phyloP scores from a whole-genome alignment of 1,140 invertebrate genomes.

The Spodoptera frugiperda region DNA sequence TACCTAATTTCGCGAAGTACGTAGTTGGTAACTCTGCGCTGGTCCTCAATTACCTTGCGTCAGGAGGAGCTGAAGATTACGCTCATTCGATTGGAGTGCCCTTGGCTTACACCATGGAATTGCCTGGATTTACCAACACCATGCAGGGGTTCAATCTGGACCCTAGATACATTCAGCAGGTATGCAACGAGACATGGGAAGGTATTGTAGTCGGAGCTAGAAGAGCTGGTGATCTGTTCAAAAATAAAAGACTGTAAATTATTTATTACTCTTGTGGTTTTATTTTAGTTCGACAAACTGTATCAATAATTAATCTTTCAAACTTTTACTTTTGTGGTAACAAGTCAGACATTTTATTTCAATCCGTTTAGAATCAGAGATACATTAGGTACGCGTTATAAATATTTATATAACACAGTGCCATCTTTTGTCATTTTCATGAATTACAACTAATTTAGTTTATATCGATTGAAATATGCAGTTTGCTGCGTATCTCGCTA shows the following conservation, averaged over 20 bases:
- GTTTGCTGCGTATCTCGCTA: no score
- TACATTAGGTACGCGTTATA: no score
- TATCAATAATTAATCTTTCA: no score
- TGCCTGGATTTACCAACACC: slow-evolving; percentile 54
- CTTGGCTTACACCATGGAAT: slow-evolving; percentile 61
- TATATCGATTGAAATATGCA: no score
- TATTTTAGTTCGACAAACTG: no score
- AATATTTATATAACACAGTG: no score
- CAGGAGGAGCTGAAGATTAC: slow-evolving; percentile 90
- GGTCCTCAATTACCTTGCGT: slow-evolving; percentile 70
- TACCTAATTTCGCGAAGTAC: slow-evolving; percentile 57
- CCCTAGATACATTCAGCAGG: slow-evolving; percentile 56
- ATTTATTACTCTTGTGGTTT: not conserved
- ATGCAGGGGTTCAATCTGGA: slow-evolving; percentile 51
- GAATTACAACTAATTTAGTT: no score
- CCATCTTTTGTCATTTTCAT: no score
- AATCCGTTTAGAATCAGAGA: no score
- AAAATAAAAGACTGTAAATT: slow-evolving; percentile 20
- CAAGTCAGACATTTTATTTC: no score
- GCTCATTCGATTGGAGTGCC: slow-evolving; percentile 85
- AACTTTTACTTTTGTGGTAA: no score
- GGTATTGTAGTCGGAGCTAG: slow-evolving; percentile 74
- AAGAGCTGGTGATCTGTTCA: slow-evolving; percentile 55
- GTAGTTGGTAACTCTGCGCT: slow-evolving; percentile 59
- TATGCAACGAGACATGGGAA: slow-evolving; percentile 61